phyloP scores from a whole-genome alignment of 2,797 vertebrate genomes.

The Poecilia gillii region DNA sequence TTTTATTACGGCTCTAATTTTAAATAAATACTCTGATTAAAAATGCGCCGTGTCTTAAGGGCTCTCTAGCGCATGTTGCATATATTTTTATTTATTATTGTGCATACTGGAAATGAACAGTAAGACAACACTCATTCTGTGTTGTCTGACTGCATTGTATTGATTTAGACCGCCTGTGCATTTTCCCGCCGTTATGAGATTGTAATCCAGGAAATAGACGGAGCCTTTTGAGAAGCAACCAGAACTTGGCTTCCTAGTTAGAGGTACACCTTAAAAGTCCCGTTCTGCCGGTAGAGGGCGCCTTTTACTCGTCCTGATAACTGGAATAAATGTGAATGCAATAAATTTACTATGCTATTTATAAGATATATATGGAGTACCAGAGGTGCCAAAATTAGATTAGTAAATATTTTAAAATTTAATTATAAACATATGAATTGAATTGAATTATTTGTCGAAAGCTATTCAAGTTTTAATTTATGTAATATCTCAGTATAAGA shows the following conservation, averaged over 20 bases:
- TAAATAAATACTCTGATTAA: background rate
- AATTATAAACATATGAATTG: background rate
- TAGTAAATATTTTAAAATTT: background rate
- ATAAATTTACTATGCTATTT: background rate
- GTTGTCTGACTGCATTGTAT: conserved; percentile 1
- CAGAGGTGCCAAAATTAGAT: background rate
- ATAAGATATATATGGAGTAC: background rate
- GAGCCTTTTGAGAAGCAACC: background rate
- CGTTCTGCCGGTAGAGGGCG: conserved; percentile 9
- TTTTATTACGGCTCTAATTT: conserved; percentile 1
- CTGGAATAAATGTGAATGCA: background rate
- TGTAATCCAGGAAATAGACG: conserved; percentile 55
- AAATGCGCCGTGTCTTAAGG: background rate
- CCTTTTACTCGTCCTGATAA: background rate
- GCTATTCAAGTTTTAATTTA: background rate
- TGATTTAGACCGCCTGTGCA: background rate
- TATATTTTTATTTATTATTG: background rate
- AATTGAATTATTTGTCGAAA: background rate
- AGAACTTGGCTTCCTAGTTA: background rate
- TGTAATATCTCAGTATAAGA: background rate
- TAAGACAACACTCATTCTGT: background rate
- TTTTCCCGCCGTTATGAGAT: conserved; percentile 48
- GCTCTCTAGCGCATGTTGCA: background rate
- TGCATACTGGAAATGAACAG: accelerated
- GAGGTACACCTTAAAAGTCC: conserved; percentile 15